These are phyloP conservation scores for Lutjanus campechanus DNA, from an alignment of 2,797 vertebrate genomes.

Conservation along the genomic window DNA sequence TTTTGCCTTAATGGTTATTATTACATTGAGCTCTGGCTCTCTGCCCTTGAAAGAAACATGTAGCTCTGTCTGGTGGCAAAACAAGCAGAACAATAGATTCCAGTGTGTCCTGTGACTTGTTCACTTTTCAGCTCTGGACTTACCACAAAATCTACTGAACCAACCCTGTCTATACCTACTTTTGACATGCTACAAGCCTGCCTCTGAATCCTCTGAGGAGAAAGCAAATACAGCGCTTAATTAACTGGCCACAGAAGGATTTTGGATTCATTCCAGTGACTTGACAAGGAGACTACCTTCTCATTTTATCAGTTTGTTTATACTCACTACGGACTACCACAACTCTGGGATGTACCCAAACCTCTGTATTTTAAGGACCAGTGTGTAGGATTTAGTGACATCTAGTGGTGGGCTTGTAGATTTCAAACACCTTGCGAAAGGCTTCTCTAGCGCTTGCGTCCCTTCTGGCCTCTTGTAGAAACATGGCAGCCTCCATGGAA, in stretches of 20 bases:
- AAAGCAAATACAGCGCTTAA: neutral
- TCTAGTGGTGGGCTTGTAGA: neutral
- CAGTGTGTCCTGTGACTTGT: conserved; percentile 11
- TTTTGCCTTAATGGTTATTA: conserved; percentile 20
- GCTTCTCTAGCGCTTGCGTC: too few species aligned
- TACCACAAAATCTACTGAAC: conserved; percentile 3
- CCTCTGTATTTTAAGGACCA: neutral
- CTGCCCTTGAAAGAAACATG: conserved; percentile 10
- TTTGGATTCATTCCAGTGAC: neutral
- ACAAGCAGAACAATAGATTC: conserved; percentile 14
- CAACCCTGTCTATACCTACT: neutral
- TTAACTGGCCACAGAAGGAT: neutral
- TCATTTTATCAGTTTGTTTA: neutral
- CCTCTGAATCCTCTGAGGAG: neutral
- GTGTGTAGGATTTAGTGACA: too few species aligned
- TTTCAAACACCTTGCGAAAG: too few species aligned
- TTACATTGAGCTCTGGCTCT: conserved; percentile 5
- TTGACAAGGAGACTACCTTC: neutral
- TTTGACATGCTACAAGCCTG: neutral
- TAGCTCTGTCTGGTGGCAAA: conserved; percentile 5
- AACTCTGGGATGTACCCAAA: neutral
- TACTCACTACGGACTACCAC: neutral
- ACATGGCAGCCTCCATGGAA: too few species aligned
- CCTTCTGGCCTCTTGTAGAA: too few species aligned
- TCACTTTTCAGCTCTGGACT: conserved; percentile 1